Evolutionary conservation across 2,113 vertebrate species (phyloP).

Genomic region (Rhinolophus ferrumequinum): DNA sequence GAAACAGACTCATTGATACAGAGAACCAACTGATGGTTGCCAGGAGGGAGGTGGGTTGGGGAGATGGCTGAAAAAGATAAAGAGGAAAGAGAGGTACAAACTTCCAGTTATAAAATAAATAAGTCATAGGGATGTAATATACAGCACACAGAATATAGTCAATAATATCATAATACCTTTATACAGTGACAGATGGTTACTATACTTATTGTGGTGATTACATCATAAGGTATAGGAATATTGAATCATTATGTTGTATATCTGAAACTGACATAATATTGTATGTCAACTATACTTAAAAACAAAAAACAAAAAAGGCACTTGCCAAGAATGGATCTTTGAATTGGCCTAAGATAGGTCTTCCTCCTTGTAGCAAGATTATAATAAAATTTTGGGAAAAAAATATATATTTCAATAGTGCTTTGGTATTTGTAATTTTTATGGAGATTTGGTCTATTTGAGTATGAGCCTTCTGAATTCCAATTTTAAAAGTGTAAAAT

Average conservation of each 20-base stretch:
- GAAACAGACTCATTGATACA: background rate
- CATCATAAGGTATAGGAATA: background rate
- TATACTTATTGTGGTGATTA: background rate
- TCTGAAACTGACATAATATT: background rate
- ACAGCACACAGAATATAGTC: background rate
- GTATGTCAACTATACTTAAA: background rate
- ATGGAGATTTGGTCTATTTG: background rate
- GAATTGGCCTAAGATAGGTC: background rate
- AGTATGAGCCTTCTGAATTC: background rate
- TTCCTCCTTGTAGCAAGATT: background rate
- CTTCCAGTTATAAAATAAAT: background rate
- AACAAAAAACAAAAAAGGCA: background rate
- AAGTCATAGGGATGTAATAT: background rate
- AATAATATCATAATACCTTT: background rate
- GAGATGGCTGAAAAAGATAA: background rate
- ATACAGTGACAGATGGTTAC: background rate
- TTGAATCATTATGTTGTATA: background rate
- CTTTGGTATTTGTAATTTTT: background rate
- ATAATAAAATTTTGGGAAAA: background rate
- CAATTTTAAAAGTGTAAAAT: background rate
- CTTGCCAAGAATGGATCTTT: background rate
- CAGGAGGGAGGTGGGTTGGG: background rate
- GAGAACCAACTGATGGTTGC: background rate
- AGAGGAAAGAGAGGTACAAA: background rate
- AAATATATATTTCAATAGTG: background rate